A percentile compares a stretch with the other conserved stretches of the same genome.
These are phyloP conservation scores for Caenorhabditis sulstoni DNA, from an alignment of 2,888 invertebrate species.

Conservation along the genomic window DNA sequence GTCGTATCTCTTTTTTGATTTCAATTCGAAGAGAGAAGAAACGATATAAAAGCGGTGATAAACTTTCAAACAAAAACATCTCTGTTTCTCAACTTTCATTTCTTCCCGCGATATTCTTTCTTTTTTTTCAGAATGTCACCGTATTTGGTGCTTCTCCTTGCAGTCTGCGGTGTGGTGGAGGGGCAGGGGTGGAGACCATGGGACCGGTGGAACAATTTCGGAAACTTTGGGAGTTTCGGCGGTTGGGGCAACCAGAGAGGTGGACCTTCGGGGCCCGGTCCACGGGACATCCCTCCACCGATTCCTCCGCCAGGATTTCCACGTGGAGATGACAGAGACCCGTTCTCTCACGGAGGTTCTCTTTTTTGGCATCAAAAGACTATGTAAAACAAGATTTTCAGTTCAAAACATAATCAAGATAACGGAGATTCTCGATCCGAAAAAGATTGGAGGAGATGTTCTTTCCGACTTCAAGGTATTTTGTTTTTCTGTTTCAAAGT, in stretches of 20 bases:
- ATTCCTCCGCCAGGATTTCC: constrained; percentile 47
- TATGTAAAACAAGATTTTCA: not conserved
- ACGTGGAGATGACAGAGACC: constrained; percentile 3
- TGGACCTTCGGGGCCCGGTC: not conserved
- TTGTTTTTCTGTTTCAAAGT: too few relatives aligned
- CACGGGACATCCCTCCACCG: constrained; percentile 45
- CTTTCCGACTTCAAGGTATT: constrained; percentile 42
- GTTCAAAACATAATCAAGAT: constrained; percentile 47
- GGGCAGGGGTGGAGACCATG: constrained; percentile 50
- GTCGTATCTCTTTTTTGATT: constrained; percentile 11
- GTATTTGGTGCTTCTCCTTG: constrained; percentile 26
- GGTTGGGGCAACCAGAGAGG: constrained; percentile 27
- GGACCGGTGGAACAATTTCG: constrained; percentile 31
- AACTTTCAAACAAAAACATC: not conserved
- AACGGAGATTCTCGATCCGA: constrained; percentile 35
- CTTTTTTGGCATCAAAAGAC: not conserved
- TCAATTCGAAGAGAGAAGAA: not conserved
- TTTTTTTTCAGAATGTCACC: constrained; percentile 40
- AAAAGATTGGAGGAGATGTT: constrained; percentile 31
- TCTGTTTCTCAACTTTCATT: not conserved
- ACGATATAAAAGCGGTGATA: constrained; percentile 27
- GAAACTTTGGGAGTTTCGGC: constrained; percentile 23
- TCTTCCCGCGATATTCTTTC: not conserved
- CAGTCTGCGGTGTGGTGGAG: constrained; percentile 26
- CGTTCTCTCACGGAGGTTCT: constrained; percentile 9